Evolutionary conservation across 2,113 vertebrate genomes (phyloP).

Genomic region (Gorilla gorilla): DNA sequence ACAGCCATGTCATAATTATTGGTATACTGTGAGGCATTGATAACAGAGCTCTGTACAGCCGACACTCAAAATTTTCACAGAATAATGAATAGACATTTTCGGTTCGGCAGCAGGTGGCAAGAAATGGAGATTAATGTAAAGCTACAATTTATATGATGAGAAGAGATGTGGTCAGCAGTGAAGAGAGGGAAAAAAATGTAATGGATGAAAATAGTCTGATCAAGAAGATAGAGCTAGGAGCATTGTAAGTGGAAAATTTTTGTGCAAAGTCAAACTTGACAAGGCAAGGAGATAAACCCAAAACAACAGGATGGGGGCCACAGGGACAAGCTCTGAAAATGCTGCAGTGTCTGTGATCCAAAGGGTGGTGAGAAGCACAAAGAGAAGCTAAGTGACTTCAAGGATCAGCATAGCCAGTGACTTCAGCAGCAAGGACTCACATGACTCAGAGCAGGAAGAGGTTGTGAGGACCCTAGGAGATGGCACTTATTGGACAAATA

Average conservation of each 20-base stretch:
- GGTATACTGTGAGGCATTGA: neutral
- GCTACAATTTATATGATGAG: constrained; percentile 29
- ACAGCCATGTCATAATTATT: constrained; percentile 2
- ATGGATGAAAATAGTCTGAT: neutral
- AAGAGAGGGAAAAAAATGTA: neutral
- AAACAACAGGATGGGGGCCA: neutral
- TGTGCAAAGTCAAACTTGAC: neutral
- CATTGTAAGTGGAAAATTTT: neutral
- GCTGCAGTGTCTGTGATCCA: neutral
- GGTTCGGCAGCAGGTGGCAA: constrained; percentile 11
- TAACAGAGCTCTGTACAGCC: neutral
- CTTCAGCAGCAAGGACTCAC: neutral
- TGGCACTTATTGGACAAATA: too few relatives aligned
- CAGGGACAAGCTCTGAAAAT: neutral
- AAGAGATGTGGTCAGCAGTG: neutral
- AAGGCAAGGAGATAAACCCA: neutral
- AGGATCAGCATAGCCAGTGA: neutral
- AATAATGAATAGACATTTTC: constrained; percentile 34
- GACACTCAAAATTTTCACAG: constrained; percentile 16
- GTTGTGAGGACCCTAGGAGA: neutral
- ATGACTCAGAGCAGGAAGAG: neutral
- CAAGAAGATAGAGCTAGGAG: neutral
- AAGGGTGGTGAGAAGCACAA: too few relatives aligned
- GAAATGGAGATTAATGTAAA: neutral
- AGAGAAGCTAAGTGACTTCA: neutral